A percentile compares a stretch with the other conserved stretches of the same genome.
Evolutionary conservation across 2,113 vertebrate genomes (phyloP).

Genomic region (Peromyscus maniculatus): DNA sequence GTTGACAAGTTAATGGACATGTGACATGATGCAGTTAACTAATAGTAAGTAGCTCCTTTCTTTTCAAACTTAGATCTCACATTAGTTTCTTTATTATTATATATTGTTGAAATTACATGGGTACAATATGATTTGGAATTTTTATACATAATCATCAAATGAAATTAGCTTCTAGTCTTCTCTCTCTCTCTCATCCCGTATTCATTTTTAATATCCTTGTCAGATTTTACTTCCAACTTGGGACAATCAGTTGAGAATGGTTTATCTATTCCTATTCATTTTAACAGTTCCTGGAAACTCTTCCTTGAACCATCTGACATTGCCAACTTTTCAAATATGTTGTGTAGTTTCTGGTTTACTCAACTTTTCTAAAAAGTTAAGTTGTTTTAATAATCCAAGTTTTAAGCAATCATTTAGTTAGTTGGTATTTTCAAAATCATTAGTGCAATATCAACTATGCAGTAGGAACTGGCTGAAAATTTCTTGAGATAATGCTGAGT

Average conservation of each 20-base stretch:
- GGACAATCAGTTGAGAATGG: background rate
- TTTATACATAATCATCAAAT: background rate
- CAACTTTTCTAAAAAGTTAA: background rate
- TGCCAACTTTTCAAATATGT: conserved; percentile 22
- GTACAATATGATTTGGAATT: background rate
- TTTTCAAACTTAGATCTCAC: background rate
- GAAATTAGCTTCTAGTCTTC: background rate
- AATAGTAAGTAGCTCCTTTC: conserved; percentile 25
- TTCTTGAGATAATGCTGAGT: background rate
- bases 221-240: conserved; percentile 19
- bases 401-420: conserved; percentile 33
- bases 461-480: background rate
- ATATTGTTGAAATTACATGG: background rate
- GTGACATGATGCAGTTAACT: background rate
- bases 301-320: background rate
- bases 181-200: background rate
- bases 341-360: background rate
- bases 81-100: background rate
- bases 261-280: background rate
- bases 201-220: background rate
- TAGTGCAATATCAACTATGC: background rate
- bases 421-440: conserved; percentile 35
- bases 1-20: background rate
- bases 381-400: background rate
- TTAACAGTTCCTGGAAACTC: background rate